Evolutionary conservation across 2,888 invertebrate species (phyloP).

Genomic region (Heliothis peltigera): DNA sequence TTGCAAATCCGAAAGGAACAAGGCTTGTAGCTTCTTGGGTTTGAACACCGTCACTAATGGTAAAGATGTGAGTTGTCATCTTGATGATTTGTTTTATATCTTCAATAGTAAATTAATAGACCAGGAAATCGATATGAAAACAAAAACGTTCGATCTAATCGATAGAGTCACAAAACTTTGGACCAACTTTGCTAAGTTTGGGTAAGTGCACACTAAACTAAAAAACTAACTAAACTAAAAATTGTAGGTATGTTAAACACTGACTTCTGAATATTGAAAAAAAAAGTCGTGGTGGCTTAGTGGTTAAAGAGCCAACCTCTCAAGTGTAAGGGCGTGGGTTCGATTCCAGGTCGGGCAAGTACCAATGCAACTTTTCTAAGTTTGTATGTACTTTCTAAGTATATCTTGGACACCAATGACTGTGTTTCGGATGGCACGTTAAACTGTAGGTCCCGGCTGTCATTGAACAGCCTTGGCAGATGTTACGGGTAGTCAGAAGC

Average conservation of each 20-base stretch:
- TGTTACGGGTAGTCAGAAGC: too few species aligned
- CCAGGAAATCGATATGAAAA: conserved; percentile 49
- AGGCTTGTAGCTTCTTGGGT: conserved; percentile 42
- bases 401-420: too few species aligned
- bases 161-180: conserved; percentile 66
- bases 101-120: conserved; percentile 57
- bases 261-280: not conserved
- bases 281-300: too few species aligned
- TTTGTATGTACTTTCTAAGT: too few species aligned
- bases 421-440: too few species aligned
- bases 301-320: too few species aligned
- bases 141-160: conserved; percentile 63
- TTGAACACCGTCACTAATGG: conserved; percentile 41
- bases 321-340: too few species aligned
- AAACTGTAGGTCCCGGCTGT: too few species aligned
- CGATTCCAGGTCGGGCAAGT: too few species aligned
- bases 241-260: not conserved
- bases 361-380: too few species aligned
- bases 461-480: too few species aligned
- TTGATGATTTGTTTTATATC: conserved; percentile 68
- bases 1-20: conserved; percentile 69
- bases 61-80: conserved; percentile 58
- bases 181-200: conserved; percentile 72
- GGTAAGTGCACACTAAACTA: conserved; percentile 61
- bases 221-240: too few species aligned